Percentiles rank a stretch among this genome's conserved stretches.
Evolutionary conservation across 2,888 invertebrate species (phyloP).

Genomic region (Colletes collaris): DNA sequence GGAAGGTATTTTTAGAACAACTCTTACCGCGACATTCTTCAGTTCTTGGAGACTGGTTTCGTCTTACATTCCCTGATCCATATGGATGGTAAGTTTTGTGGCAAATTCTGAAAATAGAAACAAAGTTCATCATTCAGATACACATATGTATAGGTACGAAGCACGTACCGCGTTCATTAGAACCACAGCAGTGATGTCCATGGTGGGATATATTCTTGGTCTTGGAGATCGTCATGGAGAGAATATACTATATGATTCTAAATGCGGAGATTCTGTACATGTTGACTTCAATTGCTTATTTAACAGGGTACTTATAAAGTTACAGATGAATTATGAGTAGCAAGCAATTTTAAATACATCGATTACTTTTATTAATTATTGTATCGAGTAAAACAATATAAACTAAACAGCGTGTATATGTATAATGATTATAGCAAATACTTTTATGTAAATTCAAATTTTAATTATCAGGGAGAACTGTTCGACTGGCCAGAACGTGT

Average conservation of each 20-base stretch:
- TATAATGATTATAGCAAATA: neutral
- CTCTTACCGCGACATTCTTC: conserved; percentile 90
- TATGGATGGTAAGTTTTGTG: conserved; percentile 88
- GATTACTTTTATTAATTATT: conserved; percentile 12
- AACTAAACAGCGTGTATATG: neutral
- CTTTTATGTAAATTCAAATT: neutral
- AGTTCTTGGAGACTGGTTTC: conserved; percentile 96
- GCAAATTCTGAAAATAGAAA: neutral
- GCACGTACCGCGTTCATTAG: conserved; percentile 95
- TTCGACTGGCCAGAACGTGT: conserved; percentile 95
- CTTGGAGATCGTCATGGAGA: conserved; percentile 98
- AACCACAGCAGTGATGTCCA: conserved; percentile 98
- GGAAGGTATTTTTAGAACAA: conserved; percentile 87
- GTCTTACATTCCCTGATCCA: conserved; percentile 94
- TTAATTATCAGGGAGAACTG: conserved; percentile 86
- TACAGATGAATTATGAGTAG: no score
- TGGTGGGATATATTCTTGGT: conserved; percentile 96
- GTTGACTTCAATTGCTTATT: conserved; percentile 99
- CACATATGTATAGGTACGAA: conserved; percentile 89
- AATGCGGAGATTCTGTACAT: conserved; percentile 96
- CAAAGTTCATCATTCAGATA: neutral
- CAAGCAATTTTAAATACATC: conserved; percentile 3
- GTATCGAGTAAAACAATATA: neutral
- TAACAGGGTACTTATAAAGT: conserved; percentile 88
- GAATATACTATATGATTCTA: conserved; percentile 96